phyloP scores from a whole-genome alignment of 2,797 vertebrate species.

The Falco biarmicus region DNA sequence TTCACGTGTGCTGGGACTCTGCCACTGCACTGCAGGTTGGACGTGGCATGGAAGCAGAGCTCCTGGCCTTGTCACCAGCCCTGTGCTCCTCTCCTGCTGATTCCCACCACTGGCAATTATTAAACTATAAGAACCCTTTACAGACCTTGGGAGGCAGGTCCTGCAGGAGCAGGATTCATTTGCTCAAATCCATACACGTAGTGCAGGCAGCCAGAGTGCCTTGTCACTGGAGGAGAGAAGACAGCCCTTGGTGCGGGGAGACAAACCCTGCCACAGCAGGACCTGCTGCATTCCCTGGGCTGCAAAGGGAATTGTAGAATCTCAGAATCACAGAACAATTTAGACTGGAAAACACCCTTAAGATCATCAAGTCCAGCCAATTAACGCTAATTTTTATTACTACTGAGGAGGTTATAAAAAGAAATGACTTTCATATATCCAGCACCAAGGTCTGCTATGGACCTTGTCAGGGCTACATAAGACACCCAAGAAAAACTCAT shows the following conservation, averaged over 20 bases:
- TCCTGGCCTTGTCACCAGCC: not conserved
- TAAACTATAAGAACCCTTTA: not conserved
- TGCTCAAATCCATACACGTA: fast-evolving
- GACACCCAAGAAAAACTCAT: not conserved
- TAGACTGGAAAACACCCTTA: too few species aligned
- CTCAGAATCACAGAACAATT: too few species aligned
- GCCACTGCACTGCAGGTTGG: not conserved
- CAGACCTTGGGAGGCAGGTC: not conserved
- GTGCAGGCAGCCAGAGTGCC: not conserved
- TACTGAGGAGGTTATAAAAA: not conserved
- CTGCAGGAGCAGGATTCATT: not conserved
- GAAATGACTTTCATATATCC: not conserved
- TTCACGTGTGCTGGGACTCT: not conserved
- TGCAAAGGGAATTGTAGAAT: not conserved
- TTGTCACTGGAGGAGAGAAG: not conserved
- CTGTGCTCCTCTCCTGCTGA: not conserved
- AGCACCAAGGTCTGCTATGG: not conserved
- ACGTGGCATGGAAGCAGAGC: fast-evolving
- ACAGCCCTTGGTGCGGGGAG: not conserved
- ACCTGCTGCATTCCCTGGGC: not conserved
- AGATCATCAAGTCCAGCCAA: not conserved
- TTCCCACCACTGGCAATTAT: not conserved
- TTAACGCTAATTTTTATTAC: not conserved
- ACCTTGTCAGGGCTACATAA: not conserved
- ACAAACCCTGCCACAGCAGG: not conserved